phyloP scores from a whole-genome alignment of 1,140 invertebrate genomes.

The Maconellicoccus hirsutus region DNA sequence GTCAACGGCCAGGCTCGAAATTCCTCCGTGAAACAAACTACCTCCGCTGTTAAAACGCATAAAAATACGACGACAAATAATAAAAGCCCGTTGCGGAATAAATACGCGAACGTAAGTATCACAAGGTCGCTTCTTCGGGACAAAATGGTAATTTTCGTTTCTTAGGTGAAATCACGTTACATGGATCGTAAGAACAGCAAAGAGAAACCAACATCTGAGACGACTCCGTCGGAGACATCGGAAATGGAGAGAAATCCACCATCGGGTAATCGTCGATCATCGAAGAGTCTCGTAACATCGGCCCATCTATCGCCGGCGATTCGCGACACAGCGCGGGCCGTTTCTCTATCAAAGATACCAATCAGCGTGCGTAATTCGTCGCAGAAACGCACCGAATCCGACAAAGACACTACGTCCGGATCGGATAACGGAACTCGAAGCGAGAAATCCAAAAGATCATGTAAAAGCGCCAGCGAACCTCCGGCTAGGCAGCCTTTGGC shows the following conservation, averaged over 20 bases:
- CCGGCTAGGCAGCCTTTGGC: neutral
- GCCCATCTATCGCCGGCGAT: neutral
- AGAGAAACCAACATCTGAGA: neutral
- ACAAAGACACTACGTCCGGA: neutral
- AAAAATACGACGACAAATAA: neutral
- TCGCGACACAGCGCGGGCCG: neutral
- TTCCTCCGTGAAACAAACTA: neutral
- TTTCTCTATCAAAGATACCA: neutral
- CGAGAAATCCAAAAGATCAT: neutral
- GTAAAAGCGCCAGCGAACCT: neutral
- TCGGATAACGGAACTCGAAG: neutral
- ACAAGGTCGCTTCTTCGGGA: neutral
- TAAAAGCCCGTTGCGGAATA: constrained; percentile 2
- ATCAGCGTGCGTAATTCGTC: neutral
- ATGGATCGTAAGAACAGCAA: constrained; percentile 12
- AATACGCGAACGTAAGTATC: constrained; percentile 1
- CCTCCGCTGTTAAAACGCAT: neutral
- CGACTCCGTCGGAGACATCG: neutral
- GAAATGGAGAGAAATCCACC: neutral
- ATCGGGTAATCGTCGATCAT: neutral
- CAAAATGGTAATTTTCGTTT: neutral
- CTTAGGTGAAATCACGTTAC: constrained; percentile 10
- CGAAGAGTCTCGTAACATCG: neutral
- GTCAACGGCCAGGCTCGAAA: neutral
- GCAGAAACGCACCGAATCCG: constrained; percentile 5